These are phyloP conservation scores for Parascotia fuliginaria DNA, from an alignment of 2,888 invertebrate species.

Conservation along the genomic window DNA sequence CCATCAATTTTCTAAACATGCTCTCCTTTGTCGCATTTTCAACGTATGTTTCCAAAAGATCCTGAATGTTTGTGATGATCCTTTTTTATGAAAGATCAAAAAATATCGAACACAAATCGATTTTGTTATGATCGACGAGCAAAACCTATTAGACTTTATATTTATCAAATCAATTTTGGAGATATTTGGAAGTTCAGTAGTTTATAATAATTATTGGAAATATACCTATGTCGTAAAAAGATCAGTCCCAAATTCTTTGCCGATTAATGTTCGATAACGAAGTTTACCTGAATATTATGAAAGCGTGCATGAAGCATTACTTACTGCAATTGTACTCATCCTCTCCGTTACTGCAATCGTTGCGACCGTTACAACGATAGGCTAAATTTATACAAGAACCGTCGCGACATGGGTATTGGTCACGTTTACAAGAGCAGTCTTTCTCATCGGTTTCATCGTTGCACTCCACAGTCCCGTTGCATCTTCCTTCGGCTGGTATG, in stretches of 20 bases:
- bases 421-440: constrained; percentile 76
- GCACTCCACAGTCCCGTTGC: constrained; percentile 84
- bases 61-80: constrained; percentile 31
- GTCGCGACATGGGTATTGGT: constrained; percentile 86
- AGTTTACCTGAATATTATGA: constrained; percentile 39
- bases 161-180: too few relatives aligned
- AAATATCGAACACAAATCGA: constrained; percentile 13
- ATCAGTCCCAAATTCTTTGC: not conserved
- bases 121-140: not conserved
- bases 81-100: not conserved
- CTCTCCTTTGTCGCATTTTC: constrained; percentile 59
- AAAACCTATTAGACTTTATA: too few relatives aligned
- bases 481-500: constrained; percentile 79
- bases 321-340: constrained; percentile 87
- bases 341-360: constrained; percentile 86
- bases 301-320: constrained; percentile 40
- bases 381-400: constrained; percentile 88
- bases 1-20: constrained; percentile 65
- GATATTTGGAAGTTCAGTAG: too few relatives aligned
- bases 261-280: constrained; percentile 12
- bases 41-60: constrained; percentile 26
- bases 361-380: constrained; percentile 87
- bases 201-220: too few relatives aligned
- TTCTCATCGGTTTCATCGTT: constrained; percentile 79
- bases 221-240: not conserved